phyloP scores from a whole-genome alignment of 2,888 invertebrate genomes.

The Conops quadrifasciatus region DNA sequence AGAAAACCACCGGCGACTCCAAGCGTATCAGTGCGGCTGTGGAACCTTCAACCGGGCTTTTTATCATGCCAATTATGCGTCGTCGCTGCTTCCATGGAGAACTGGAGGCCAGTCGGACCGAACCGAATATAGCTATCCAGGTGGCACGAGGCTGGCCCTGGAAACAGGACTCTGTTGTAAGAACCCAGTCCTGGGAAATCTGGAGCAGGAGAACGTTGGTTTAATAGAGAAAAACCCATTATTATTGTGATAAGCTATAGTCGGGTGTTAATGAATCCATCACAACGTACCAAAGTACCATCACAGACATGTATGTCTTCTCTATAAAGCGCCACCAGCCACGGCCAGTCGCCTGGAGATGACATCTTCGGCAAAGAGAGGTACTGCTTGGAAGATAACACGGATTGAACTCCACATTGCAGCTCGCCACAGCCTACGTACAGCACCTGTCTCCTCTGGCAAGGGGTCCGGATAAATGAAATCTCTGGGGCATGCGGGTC shows the following conservation, averaged over 20 bases:
- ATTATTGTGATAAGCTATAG: background rate
- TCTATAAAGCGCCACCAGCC: constrained; percentile 85
- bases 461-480: constrained; percentile 80
- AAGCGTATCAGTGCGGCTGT: constrained; percentile 83
- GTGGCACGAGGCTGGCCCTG: constrained; percentile 88
- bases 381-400: constrained; percentile 62
- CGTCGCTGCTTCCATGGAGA: constrained; percentile 90
- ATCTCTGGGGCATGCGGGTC: constrained; percentile 84
- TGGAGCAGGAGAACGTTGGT: constrained; percentile 32
- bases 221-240: constrained; percentile 8
- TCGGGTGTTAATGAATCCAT: background rate
- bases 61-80: constrained; percentile 84
- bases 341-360: constrained; percentile 89
- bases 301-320: constrained; percentile 89
- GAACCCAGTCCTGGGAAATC: constrained; percentile 79
- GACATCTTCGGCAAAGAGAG: constrained; percentile 74
- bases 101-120: constrained; percentile 78
- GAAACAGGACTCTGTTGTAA: constrained; percentile 89
- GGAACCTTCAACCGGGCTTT: constrained; percentile 89
- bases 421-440: constrained; percentile 79
- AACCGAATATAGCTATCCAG: constrained; percentile 83
- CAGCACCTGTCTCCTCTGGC: constrained; percentile 79
- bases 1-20: constrained; percentile 77
- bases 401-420: constrained; percentile 78
- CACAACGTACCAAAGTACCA: constrained; percentile 74